Base-by-base conservation (phyloP, 1,140 invertebrate genomes). In the Papilio dardanus region DNA sequence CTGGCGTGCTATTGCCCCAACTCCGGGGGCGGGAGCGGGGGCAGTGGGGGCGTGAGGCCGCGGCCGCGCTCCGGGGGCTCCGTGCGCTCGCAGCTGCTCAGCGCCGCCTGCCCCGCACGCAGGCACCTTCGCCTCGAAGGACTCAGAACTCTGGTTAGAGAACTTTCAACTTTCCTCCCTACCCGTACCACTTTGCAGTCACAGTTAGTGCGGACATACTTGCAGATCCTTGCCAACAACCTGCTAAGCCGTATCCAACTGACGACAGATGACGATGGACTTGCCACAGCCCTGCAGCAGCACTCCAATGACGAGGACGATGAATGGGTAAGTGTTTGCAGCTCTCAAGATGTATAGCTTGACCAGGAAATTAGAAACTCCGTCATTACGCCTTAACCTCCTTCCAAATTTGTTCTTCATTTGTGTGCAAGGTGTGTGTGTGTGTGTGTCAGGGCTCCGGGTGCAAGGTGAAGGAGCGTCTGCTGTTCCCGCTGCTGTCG, bases 401-500 rank as follows among this genome's bases (percentile, higher is more conserved):
- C n/a, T n/a, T n/a, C n/a, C n/a, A n/a, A n/a, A n/a, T n/a, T n/a
- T n/a, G n/a, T n/a, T n/a, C n/a, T n/a, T n/a, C n/a, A n/a, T n/a
- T n/a, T 33, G 7, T 33, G 2, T 33, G 31, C 31, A 33, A 33
- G 35, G 8, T 37, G 35, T 37, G 12, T 10, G 3, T 14, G 37
- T 40, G 3, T 2, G 5, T 6, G 3, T 76, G 46, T 28, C 83
- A 91, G 92, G 86, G 86, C 76, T 75, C 88, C n/a, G 85, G 90
- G n/a, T 88, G 86, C 33, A 83, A 91, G 1, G 92, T 94, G n/a
- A 96, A 96, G 83, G 93, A 94, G 1, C 94, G 96, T 71, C 94
- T 99, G 24, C 94, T 99, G 78, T 99, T 99, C 93, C 99, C 99
- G 0, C 97, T 97, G 86, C 95, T 99, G 46, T 99, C 98, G 1